Evolutionary conservation across 2,113 vertebrate species (phyloP), one percentile per base, ranked within the genome.

Genomic region (Pantherophis guttatus): DNA sequence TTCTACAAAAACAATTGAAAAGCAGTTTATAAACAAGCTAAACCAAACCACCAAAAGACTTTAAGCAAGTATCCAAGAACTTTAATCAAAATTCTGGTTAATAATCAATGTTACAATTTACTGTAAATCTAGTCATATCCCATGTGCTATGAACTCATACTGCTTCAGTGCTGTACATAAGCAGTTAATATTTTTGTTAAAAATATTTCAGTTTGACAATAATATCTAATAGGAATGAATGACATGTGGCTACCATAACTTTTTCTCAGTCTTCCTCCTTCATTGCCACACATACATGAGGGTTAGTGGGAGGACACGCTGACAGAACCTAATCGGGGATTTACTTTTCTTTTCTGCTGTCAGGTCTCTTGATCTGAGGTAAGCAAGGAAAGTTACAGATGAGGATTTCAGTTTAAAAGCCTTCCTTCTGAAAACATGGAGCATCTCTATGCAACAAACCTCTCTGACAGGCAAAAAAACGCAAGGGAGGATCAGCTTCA

Each of bases 391-490:
- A 91, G 92, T 92, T 94, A 87, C 92, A 86, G 85, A 59, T 15
- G 21, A 0, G 89, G 0, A 90, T 96, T 95, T 94, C 87, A 89
- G 81, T 95, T 96, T 94, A 93, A 94, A 97, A 96, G 94, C 92
- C 59, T 1, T 65, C 86, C 65, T 95, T 94, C 88, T 57, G 87
- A 95, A 94, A 94, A 94, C 65, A 81, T 8, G 93, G 93, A 92
- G 87, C 93, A 55, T 86, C 94, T 65, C 5, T 0, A 0, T 88
- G 62, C 94, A 87, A 92, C 92, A 89, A 88, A 95, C 15, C 0
- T 0, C 0, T 92, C 91, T 96, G 96, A 96, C 96, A 95, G 95
- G 93, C 87, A 58, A 81, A 7, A 5, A 29, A 94, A 93, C 95
- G 93, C 91, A 44, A 55, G 94, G 53, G 94, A 96, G 93, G 81